Base-by-base conservation (phyloP, 2,888 invertebrate genomes). In the Ichneumoninae sp. region DNA sequence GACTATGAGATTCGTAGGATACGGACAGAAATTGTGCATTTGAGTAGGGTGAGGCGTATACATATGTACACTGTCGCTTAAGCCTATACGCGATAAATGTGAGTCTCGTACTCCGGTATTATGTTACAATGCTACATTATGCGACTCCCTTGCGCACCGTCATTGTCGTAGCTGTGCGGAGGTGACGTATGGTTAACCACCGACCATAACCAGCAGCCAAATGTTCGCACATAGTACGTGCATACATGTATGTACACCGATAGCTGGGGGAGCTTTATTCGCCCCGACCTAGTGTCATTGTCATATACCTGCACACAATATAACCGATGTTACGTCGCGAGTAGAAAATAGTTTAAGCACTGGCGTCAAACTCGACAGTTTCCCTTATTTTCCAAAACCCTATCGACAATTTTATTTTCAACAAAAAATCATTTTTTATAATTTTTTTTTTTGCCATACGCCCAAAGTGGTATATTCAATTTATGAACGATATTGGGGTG, bases 181-280 rank as follows among this genome's bases (percentile, higher is more conserved):
- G 85, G 88, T 89, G 90, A 90, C 90, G 91, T 90, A 90, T 89
- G 90, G 90, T 89, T 90, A 91, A 90, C 90, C 91, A 90, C 87
- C 89, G 85, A 89, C 88, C 88, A 89, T 89, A 89, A 89, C 91
- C 89, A 90, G 88, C 88, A 89, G 87, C 91, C 89, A 89, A 90
- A 91, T 89, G 90, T 90, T 91, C 91, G 89, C 89, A 89, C 87
- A 86, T 85, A 83, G 82, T 85, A 80, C 63, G 33, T 7, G 76
- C 63, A 47, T 77, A 77, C 70, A 75, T 83, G 68, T 63, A 63
- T 63, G 16, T 33, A 47, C 44, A 47, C 44, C 63, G 30, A 30
- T 63, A 63, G 63, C 63, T 33, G 33, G 63, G 52, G 52, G 63
- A n/a, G 63, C 63, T 33, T 63, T n/a, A 63, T 16, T 63, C 26